Evolutionary conservation across 2,113 vertebrate species (phyloP).

Genomic region (Sorex araneus): DNA sequence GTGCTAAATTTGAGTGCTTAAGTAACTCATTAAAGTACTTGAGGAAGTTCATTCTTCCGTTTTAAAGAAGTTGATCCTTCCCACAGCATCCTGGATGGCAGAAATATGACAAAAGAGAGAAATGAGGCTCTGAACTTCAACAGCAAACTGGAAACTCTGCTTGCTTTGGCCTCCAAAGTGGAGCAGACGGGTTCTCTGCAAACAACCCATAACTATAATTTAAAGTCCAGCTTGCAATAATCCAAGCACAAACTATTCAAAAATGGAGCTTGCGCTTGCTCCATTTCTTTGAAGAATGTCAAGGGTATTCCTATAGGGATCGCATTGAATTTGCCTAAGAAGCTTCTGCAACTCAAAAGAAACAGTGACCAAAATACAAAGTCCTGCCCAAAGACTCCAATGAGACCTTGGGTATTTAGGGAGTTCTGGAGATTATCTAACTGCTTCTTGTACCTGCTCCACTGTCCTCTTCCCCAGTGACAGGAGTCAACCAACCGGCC

Average conservation of each 20-base stretch:
- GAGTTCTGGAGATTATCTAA: no score
- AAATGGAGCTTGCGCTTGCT: no score
- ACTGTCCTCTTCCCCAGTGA: no score
- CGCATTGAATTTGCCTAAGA: no score
- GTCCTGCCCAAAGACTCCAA: background rate
- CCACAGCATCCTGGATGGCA: background rate
- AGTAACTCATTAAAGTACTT: background rate
- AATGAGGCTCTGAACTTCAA: background rate
- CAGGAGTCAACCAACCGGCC: no score
- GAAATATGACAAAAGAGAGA: background rate
- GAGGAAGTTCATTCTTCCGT: background rate
- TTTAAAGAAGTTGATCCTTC: background rate
- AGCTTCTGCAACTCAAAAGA: no score
- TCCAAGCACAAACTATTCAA: background rate
- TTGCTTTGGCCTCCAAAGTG: background rate
- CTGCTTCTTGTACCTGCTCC: no score
- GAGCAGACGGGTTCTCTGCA: background rate
- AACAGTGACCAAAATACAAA: background rate
- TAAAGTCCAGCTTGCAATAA: background rate
- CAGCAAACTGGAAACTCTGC: background rate
- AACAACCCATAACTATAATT: background rate
- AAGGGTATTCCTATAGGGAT: no score
- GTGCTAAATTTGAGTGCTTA: background rate
- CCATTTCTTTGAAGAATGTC: no score
- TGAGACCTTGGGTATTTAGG: background rate